Evolutionary conservation across 2,888 invertebrate species (phyloP), one percentile per base, ranked within the genome.

Genomic region (Malacosoma neustria): DNA sequence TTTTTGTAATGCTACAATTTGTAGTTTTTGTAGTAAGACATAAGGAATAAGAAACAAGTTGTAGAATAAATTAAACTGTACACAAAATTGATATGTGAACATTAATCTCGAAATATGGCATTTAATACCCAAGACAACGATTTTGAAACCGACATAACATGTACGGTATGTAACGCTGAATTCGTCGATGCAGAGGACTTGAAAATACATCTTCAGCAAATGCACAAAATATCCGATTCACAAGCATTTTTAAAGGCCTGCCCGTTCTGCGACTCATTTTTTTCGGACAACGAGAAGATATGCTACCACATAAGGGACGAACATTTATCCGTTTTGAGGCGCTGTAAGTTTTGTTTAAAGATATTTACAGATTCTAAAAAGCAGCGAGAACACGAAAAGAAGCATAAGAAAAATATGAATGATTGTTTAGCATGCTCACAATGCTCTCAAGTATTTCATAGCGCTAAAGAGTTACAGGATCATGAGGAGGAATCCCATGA

Each of bases 181-280:
- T 84, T 82, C 22, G 46, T 82, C 0, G 79, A 82, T 11, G 44
- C 57, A 0, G 70, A 66, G 1, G 84, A 84, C 36, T 45, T 84
- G 4, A 34, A 51, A 0, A 33, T 70, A 0, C 84, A 84, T 36
- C 32, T 67, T 1, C 38, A 41, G 0, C 76, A 76, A 39, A 51
- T 80, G 2, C 84, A 82, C 38, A 40, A 40, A 4, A 22, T 14
- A 5, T 32, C 29, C 11, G 36, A 11, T 15, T 4, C 4, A 15
- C 1, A 13, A 34, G 29, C 12, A 5, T n/a, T n/a, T n/a, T 1
- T 39, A 1, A 45, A 40, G 12, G 37, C 35, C 4, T 84, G 84
- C 40, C 52, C 61, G 3, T 59, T 76, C 4, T 84, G 84, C 39
- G 13, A 49, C 0, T 36, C 39, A 2, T 46, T 38, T 0, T 62